Evolutionary conservation across 37 sponge, comb jelly and placozoan genomes (phyloP).

Genomic region (Halichondria panicea): DNA sequence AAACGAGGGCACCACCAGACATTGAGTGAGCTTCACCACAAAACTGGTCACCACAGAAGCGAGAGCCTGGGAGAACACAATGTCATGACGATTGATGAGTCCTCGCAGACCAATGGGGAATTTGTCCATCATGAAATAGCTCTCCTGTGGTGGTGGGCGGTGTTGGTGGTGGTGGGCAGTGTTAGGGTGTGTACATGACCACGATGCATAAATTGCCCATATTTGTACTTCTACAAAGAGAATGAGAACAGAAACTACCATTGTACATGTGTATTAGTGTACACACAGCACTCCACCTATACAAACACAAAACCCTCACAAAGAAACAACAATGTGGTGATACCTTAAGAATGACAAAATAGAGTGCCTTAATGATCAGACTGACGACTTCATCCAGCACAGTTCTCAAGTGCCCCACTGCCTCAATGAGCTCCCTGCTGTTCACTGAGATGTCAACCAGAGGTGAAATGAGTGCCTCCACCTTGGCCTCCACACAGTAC

Average conservation of each 20-base stretch:
- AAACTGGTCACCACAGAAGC: constrained; percentile 60
- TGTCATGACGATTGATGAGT: constrained; percentile 75
- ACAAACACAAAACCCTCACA: background rate
- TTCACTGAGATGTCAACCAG: background rate
- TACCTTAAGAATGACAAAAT: constrained; percentile 46
- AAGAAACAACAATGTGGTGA: background rate
- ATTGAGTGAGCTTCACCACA: constrained; percentile 55
- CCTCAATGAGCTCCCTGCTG: no score
- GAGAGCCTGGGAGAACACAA: constrained; percentile 79
- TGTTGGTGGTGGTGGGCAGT: background rate
- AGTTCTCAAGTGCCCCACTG: constrained; percentile 4
- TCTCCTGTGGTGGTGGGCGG: constrained; percentile 35
- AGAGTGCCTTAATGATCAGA: constrained; percentile 41
- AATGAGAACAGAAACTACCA: no score
- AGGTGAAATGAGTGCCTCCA: constrained; percentile 21
- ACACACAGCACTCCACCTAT: background rate
- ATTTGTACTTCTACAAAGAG: no score
- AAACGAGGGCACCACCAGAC: constrained; percentile 35
- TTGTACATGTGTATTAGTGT: no score
- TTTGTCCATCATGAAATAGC: constrained; percentile 38
- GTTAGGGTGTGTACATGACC: background rate
- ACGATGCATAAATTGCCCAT: background rate
- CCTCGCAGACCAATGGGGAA: constrained; percentile 63
- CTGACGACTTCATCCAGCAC: constrained; percentile 8
- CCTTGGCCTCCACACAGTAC: constrained; percentile 27